A percentile compares a stretch with the other conserved stretches of the same genome.
phyloP scores from a whole-genome alignment of 2,113 vertebrate species.

The Rhineura floridana region DNA sequence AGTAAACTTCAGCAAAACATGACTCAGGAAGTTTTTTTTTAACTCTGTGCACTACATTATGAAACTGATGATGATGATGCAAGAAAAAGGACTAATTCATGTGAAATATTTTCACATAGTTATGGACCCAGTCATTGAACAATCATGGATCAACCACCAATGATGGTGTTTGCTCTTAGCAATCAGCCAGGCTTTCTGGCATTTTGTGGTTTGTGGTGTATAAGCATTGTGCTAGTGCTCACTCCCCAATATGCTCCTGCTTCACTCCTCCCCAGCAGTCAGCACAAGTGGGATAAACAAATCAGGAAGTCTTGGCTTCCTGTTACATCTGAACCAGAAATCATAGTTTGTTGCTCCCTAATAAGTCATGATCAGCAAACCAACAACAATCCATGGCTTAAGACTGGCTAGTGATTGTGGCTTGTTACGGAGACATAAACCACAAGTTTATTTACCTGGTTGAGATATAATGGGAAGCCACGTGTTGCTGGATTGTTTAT shows the following conservation, averaged over 20 bases:
- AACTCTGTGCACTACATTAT: neutral
- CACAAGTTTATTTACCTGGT: neutral
- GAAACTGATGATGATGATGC: neutral
- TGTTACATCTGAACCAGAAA: neutral
- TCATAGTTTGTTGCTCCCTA: neutral
- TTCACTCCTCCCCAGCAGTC: neutral
- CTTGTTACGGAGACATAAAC: neutral
- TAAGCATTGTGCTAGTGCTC: neutral
- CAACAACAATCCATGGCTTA: neutral
- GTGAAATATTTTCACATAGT: neutral
- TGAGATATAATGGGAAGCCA: neutral
- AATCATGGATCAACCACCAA: neutral
- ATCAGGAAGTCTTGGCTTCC: neutral
- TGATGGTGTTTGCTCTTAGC: neutral
- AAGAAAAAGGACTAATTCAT: neutral
- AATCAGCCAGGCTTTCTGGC: neutral
- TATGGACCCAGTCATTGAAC: neutral
- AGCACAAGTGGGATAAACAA: neutral
- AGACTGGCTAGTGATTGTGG: neutral
- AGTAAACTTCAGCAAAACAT: neutral
- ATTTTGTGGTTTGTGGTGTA: neutral
- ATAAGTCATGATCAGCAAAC: neutral
- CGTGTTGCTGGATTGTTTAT: neutral
- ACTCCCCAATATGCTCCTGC: neutral
- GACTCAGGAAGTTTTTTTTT: neutral